Evolutionary conservation across 2,113 vertebrate species (phyloP), one percentile per base, ranked within the genome.

Genomic region (Merops nubicus): DNA sequence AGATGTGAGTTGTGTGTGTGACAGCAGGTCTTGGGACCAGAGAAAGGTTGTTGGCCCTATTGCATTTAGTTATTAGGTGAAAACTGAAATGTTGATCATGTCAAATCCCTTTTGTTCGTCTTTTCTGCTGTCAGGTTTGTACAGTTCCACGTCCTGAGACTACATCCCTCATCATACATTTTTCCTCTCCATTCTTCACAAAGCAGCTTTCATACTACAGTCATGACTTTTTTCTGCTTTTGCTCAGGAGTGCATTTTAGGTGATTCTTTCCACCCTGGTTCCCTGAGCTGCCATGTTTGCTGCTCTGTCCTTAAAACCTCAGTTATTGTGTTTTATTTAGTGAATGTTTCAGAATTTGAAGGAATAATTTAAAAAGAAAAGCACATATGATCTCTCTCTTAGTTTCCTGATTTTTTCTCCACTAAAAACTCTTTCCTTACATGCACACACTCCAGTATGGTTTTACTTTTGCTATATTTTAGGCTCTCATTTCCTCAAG

Each of bases 151-250:
- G 40, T 79, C 8, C 15, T 23, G 15, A 43, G n/a, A 22, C 12
- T 68, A 0, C 9, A 5, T 88, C 25, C 33, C 12, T 59, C 42
- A 26, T 67, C 2, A 0, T 26, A 23, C 0, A 0, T 6, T 54
- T 88, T 85, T 43, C 14, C 6, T 73, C 40, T 76, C 8, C 12
- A 21, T 86, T 86, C 28, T 45, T 4, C 31, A 20, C 11, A 26
- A 33, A 62, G 53, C 5, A 36, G 14, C 51, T 75, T 88, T 67
- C 15, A 42, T 75, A 8, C 14, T 43, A 22, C 25, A 26, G 25
- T 72, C 3, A 3, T 33, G 40, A 56, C 34, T n/a, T 56, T 47
- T 53, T 93, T 51, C 43, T 73, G 14, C 26, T 67, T 88, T 80
- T 60, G 22, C 29, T 88, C 43, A 59, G 38, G 40, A 68, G 62